Conservation (phyloP, 2,797 vertebrate genomes). For the Gila robusta region DNA sequence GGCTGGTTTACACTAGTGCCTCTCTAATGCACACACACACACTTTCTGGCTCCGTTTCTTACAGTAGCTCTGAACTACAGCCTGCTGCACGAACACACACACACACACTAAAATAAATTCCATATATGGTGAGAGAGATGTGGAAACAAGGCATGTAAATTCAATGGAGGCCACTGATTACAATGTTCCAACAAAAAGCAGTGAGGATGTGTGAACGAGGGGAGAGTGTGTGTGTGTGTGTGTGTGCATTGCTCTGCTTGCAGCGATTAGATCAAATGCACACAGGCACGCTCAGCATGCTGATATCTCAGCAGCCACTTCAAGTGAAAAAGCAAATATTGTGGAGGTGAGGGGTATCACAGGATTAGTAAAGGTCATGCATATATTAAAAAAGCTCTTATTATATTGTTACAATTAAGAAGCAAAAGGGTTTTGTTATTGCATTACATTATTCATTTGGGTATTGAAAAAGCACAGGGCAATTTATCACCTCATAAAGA, state of each 20-base stretch:
- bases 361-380: constrained; percentile 21
- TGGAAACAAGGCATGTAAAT: constrained; percentile 41
- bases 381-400: constrained; percentile 5
- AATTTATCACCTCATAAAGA: not conserved
- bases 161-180: constrained; percentile 37
- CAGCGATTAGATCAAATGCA: constrained; percentile 24
- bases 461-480: not conserved
- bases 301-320: constrained; percentile 34
- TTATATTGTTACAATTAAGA: constrained; percentile 13
- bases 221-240: not conserved
- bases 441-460: not conserved
- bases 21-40: not conserved
- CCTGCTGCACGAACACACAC: not conserved
- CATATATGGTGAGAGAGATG: constrained; percentile 34
- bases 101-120: constrained; percentile 18
- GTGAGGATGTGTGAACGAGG: constrained; percentile 9
- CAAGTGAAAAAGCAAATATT: constrained; percentile 35
- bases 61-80: constrained; percentile 33
- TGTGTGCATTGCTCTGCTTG: constrained; percentile 1
- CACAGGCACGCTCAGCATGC: constrained; percentile 15
- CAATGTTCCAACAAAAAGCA: constrained; percentile 40
- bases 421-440: constrained; percentile 1
- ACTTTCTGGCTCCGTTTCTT: constrained; percentile 9
- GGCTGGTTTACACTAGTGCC: constrained; percentile 21
- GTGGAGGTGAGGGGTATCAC: constrained; percentile 21